These are phyloP conservation scores for Acanthopagrus latus DNA, from an alignment of 2,797 vertebrate genomes.

Conservation along the genomic window DNA sequence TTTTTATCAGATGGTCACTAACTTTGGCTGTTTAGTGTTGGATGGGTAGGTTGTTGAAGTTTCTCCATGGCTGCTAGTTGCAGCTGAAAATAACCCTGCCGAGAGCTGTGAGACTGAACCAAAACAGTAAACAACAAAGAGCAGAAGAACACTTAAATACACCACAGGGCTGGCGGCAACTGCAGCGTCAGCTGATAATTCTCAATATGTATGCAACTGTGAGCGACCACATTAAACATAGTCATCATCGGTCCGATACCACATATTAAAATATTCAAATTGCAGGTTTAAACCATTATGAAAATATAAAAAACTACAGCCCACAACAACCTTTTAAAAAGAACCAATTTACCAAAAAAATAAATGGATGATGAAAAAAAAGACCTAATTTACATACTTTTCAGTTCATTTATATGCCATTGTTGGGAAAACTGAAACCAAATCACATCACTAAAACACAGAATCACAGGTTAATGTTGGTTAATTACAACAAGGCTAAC, in stretches of 20 bases:
- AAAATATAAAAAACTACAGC: not conserved
- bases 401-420: not conserved
- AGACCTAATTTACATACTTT: not conserved
- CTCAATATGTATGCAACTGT: not conserved
- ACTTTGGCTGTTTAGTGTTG: not conserved
- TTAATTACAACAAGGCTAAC: conserved; percentile 14
- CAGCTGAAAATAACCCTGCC: not conserved
- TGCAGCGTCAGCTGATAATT: not conserved
- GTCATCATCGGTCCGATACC: not conserved
- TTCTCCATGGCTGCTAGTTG: not conserved
- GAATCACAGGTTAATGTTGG: not conserved
- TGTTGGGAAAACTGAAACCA: not conserved
- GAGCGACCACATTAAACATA: not conserved
- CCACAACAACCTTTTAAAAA: not conserved
- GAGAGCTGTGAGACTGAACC: not conserved
- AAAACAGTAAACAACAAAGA: not conserved
- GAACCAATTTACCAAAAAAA: not conserved
- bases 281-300: conserved; percentile 7
- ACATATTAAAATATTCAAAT: not conserved
- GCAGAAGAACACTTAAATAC: not conserved
- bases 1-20: not conserved
- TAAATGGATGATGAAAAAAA: not conserved
- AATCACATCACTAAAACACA: not conserved
- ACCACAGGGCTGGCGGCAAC: not conserved
- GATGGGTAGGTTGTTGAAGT: not conserved